Conservation (phyloP, 2,797 vertebrate species). For the Pangasius djambal region DNA sequence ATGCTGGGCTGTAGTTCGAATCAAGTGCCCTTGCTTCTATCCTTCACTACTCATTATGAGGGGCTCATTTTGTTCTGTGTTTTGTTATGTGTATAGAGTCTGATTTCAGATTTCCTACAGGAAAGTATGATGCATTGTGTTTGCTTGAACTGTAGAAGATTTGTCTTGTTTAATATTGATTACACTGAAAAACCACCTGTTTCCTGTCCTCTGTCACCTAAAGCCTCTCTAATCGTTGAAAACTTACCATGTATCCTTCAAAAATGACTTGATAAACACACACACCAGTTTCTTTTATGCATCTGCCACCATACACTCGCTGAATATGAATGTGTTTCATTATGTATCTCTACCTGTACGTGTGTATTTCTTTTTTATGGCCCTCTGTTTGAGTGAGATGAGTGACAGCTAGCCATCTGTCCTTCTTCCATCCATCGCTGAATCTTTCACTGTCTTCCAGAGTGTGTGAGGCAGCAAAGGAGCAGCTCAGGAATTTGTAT, state of each 20-base stretch:
- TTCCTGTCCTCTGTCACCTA: slow-evolving; percentile 86
- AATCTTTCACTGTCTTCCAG: slow-evolving; percentile 65
- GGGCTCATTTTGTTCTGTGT: slow-evolving; percentile 57
- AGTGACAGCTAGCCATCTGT: slow-evolving; percentile 86
- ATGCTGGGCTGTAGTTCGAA: slow-evolving; percentile 81
- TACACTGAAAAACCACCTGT: slow-evolving; percentile 81
- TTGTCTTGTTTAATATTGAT: slow-evolving; percentile 74
- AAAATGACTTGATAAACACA: slow-evolving; percentile 60
- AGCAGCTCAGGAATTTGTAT: slow-evolving; percentile 78
- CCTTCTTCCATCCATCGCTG: slow-evolving; percentile 65
- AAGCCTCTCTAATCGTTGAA: slow-evolving; percentile 80
- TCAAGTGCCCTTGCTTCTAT: slow-evolving; percentile 81
- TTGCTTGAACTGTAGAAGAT: slow-evolving; percentile 54
- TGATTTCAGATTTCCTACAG: slow-evolving; percentile 17
- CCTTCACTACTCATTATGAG: slow-evolving; percentile 82
- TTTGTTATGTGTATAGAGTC: slow-evolving; percentile 69
- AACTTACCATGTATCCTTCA: slow-evolving; percentile 76
- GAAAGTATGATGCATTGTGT: slow-evolving; percentile 70
- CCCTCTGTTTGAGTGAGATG: slow-evolving; percentile 79
- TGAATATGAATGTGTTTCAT: slow-evolving; percentile 64
- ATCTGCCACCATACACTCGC: slow-evolving; percentile 54
- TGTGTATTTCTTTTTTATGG: slow-evolving; percentile 76
- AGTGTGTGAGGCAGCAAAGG: slow-evolving; percentile 65
- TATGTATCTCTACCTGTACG: slow-evolving; percentile 75
- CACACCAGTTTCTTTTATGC: slow-evolving; percentile 64